A percentile compares a stretch with the other conserved stretches of the same genome.
Conservation (phyloP, 2,888 invertebrate species). For the Zaprionus obscuricornis region DNA sequence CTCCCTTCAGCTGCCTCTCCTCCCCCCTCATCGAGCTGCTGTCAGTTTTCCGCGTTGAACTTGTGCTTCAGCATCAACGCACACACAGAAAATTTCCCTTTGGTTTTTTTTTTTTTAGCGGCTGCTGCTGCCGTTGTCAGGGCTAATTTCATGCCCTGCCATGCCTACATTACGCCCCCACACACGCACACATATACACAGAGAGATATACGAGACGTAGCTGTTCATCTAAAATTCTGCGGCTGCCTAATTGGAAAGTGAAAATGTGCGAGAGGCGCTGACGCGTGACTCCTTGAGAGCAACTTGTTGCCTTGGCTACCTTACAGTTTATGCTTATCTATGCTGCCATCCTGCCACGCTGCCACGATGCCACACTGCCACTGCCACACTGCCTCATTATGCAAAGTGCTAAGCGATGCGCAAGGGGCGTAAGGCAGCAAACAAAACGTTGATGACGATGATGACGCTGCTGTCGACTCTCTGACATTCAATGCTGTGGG, state of each 20-base stretch:
- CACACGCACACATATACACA: not conserved
- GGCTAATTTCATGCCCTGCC: constrained; percentile 35
- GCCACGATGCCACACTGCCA: not conserved
- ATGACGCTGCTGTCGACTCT: too few relatives aligned
- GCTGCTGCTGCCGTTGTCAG: constrained; percentile 13
- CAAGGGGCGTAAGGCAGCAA: not conserved
- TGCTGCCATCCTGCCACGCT: not conserved
- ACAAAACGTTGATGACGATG: too few relatives aligned
- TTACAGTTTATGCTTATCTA: constrained; percentile 13
- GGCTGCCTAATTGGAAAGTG: constrained; percentile 70
- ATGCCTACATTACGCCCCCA: constrained; percentile 2
- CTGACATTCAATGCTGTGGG: too few relatives aligned
- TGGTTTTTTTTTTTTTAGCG: too few relatives aligned
- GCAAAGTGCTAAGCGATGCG: constrained; percentile 55
- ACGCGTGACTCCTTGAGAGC: constrained; percentile 65
- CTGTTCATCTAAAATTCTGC: constrained; percentile 37
- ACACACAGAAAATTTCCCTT: not conserved
- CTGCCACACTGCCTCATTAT: constrained; percentile 64
- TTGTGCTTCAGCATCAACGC: too few relatives aligned
- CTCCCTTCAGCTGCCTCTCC: too few relatives aligned
- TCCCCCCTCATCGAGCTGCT: too few relatives aligned
- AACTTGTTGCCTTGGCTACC: constrained; percentile 67
- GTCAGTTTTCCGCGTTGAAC: too few relatives aligned
- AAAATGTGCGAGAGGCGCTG: constrained; percentile 69
- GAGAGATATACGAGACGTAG: too few relatives aligned